Evolutionary conservation across 2,797 vertebrate species (phyloP), one percentile per base, ranked within the genome.

Genomic region (Sebastes dallii): DNA sequence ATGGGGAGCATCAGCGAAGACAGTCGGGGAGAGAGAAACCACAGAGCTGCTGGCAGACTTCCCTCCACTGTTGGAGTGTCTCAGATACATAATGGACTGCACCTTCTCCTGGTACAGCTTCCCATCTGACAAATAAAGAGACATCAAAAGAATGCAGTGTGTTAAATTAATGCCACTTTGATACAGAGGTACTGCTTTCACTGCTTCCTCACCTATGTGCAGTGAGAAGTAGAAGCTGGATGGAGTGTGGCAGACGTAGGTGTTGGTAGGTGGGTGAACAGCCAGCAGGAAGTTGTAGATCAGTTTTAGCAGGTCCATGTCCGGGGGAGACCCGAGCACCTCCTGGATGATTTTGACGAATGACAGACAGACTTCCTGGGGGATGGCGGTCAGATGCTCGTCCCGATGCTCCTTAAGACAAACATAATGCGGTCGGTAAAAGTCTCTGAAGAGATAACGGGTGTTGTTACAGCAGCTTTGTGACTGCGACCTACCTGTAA

Each of bases 341-440:
- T 99, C 99, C 93, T 99, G 97, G 94, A 98, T 98, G 93, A 99
- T 99, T 95, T 97, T 99, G 92, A 99, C 97, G 88, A 99, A 99
- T 1, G 99, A 99, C 75, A 94, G 90, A 91, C 98, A 99, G 83
- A 99, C 98, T 4, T 98, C 97, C 85, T 94, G 96, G n/a, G 98
- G 97, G 81, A 99, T 96, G 76, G 96, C 95, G 39, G 95, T 95
- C 86, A 99, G 93, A 30, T 98, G 95, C 78, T 97, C 97, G 69
- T 99, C 98, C 90, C 95, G 97, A 88, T 99, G 97, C 89, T 99
- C 98, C 99, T 99, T 90, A 24, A 74, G 60, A 87, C 46, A 75
- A 83, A 81, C 67, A 29, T 0, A 24, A 70, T 9, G 46, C 1
- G 12, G 66, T 89, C 66, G 70, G 36, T 6, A 30, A 30, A 1